These are phyloP conservation scores for Metacarcinus magister DNA, from an alignment of 2,888 invertebrate species.

Conservation along the genomic window DNA sequence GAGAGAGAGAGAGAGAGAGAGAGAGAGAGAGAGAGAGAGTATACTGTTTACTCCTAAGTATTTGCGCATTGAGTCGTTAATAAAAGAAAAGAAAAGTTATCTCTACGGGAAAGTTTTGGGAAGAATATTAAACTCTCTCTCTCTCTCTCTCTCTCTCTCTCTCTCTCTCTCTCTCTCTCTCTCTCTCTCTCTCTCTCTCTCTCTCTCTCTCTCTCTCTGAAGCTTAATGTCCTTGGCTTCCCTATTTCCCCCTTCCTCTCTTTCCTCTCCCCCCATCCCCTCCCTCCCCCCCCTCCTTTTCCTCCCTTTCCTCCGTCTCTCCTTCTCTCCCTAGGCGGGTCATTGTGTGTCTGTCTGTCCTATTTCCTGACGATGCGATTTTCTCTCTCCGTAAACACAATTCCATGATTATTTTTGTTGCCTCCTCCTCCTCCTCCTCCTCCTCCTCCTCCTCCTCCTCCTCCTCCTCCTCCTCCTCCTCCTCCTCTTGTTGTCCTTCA, in stretches of 20 bases:
- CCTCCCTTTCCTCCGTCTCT: conserved; percentile 3
- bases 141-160: background rate
- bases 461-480: background rate
- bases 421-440: background rate
- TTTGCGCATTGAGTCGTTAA: background rate
- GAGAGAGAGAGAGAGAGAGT: conserved; percentile 31
- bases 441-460: conserved; percentile 26
- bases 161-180: conserved; percentile 22
- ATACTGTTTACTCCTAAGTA: background rate
- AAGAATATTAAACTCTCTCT: conserved; percentile 34
- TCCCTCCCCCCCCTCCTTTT: background rate
- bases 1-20: conserved; percentile 18
- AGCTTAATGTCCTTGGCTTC: background rate
- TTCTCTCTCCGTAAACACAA: conserved; percentile 62
- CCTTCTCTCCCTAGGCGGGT: conserved; percentile 11
- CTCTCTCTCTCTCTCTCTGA: background rate
- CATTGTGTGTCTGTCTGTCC: conserved; percentile 66
- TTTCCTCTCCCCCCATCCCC: conserved; percentile 33
- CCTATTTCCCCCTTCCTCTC: background rate
- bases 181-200: background rate
- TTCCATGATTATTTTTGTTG: conserved; percentile 61
- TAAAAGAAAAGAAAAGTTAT: background rate
- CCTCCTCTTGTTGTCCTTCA: background rate
- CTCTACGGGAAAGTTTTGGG: background rate
- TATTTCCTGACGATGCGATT: conserved; percentile 50